Evolutionary conservation across 2,797 vertebrate species (phyloP), one percentile per base, ranked within the genome.

Genomic region (Myotis vivesi): DNA sequence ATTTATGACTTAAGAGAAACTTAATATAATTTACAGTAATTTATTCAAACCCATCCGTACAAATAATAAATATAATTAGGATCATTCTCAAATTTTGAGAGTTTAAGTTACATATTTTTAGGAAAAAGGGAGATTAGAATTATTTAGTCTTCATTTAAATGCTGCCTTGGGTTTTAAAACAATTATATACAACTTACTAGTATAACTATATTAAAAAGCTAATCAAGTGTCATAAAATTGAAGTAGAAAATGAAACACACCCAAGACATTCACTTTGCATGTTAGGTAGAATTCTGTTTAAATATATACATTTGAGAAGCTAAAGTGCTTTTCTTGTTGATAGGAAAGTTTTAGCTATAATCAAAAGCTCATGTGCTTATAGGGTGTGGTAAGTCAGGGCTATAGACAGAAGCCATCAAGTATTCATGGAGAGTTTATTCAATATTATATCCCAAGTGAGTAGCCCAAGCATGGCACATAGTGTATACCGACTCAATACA

Each of bases 121-220:
- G 33, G 23, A 22, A 44, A 28, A 75, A 71, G 25, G 13, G 12
- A 2, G 44, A 38, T 68, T 6, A 76, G 15, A 41, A 69, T 64
- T 53, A 89, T 87, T 87, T 66, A 86, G 36, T 89, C n/a, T 88
- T 83, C 36, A 94, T 84, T 94, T 80, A 49, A 75, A 80, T 36
- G 16, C 8, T 92, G 30, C 1, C 3, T 3, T 87, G 83, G 15
- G 19, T 16, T 94, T 92, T 17, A 84, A 94, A 89, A 92, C n/a
- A 87, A 25, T 66, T 89, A 80, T 59, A 68, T 23, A 2, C 5
- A 87, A 30, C 57, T 80, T 84, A 41, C 9, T 51, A 33, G 57
- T 85, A 33, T 30, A 75, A 59, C 5, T 68, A 53, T 33, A 36
- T 79, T 36, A 51, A 85, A 95, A 80, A 75, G 9, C 5, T 11